Percentiles rank a stretch among this genome's conserved stretches.
phyloP scores from a whole-genome alignment of 1,140 invertebrate genomes.

The Hyposmocoma kahamanoa region DNA sequence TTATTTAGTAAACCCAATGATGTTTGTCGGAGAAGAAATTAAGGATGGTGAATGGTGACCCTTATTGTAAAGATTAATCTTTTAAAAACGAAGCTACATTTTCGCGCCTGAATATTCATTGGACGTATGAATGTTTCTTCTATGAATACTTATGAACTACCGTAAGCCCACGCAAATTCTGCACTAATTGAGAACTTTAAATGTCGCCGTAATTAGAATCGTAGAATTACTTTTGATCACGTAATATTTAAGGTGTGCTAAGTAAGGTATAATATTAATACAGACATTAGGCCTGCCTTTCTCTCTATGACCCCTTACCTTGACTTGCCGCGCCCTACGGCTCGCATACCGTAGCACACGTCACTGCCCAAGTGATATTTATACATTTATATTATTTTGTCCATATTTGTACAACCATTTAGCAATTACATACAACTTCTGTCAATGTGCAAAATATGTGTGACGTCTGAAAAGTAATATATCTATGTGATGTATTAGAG shows the following conservation, averaged over 20 bases:
- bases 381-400: background rate
- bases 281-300: conserved; percentile 43
- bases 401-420: no score
- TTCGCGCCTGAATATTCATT: background rate
- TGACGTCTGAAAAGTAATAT: no score
- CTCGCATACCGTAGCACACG: conserved; percentile 44
- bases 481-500: no score
- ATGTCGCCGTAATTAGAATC: background rate
- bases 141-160: background rate
- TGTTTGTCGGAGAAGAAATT: no score
- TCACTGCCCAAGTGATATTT: conserved; percentile 19
- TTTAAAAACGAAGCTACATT: no score
- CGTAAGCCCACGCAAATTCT: background rate
- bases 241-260: no score
- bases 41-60: no score
- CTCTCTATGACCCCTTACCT: conserved; percentile 56
- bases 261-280: conserved; percentile 33
- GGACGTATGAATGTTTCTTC: background rate
- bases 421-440: no score
- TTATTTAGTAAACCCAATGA: no score
- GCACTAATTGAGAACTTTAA: background rate
- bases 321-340: conserved; percentile 57
- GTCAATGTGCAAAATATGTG: no score
- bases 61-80: no score
- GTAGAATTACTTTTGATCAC: conserved; percentile 1